phyloP scores from a whole-genome alignment of 1,140 invertebrate species.

The Caenorhabditis brenneri region DNA sequence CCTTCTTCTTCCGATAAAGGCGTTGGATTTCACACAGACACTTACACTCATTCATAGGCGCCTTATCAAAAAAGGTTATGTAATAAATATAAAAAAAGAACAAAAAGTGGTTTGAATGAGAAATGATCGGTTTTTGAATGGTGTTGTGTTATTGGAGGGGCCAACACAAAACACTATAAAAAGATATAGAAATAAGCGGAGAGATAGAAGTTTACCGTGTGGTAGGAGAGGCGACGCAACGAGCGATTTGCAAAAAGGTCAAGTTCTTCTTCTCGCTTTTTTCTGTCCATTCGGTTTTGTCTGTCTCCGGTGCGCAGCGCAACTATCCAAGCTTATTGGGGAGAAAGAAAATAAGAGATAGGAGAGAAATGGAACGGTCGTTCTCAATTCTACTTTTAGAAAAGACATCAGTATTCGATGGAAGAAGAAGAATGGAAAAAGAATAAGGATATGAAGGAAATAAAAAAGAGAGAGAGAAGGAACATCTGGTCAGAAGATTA shows the following conservation, averaged over 20 bases:
- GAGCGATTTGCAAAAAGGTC: constrained; percentile 32
- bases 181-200: background rate
- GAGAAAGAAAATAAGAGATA: background rate
- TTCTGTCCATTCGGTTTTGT: background rate
- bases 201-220: background rate
- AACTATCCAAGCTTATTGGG: constrained; percentile 24
- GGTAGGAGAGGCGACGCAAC: background rate
- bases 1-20: too few relatives aligned
- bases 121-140: constrained; percentile 3
- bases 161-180: background rate
- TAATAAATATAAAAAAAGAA: too few relatives aligned
- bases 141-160: constrained; percentile 15
- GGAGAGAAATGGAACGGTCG: background rate
- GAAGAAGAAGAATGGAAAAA: too few relatives aligned
- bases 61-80: background rate
- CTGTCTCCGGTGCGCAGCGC: background rate
- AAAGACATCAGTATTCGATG: background rate
- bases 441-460: background rate
- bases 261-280: constrained; percentile 36
- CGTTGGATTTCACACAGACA: background rate
- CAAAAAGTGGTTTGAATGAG: background rate
- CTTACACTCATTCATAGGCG: too few relatives aligned
- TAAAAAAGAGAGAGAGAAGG: background rate
- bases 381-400: background rate
- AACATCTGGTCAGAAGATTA: constrained; percentile 10